These are phyloP conservation scores for Drosophila ercepeae DNA, from an alignment of 1,140 invertebrate genomes.

Conservation along the genomic window DNA sequence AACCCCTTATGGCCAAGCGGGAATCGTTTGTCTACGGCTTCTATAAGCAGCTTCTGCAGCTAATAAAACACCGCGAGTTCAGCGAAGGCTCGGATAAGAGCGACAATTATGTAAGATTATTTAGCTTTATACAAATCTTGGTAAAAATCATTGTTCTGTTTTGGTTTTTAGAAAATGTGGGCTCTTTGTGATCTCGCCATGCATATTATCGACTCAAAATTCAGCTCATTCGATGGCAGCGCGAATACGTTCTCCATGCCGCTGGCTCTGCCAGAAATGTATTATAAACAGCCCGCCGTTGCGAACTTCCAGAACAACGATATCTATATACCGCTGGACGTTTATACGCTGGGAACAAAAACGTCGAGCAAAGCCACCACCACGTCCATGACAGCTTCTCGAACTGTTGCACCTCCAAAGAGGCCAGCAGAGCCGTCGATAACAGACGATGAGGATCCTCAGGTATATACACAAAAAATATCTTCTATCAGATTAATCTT, in stretches of 20 bases:
- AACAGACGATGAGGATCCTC: constrained; percentile 59
- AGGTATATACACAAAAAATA: constrained; percentile 18
- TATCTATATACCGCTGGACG: constrained; percentile 77
- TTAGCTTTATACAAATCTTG: neutral
- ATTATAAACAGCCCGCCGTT: constrained; percentile 68
- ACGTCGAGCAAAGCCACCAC: constrained; percentile 39
- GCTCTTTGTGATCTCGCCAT: constrained; percentile 97
- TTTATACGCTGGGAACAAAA: constrained; percentile 64
- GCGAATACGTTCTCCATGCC: constrained; percentile 70
- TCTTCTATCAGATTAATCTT: neutral
- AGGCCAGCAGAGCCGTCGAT: constrained; percentile 52
- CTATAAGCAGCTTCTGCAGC: constrained; percentile 96
- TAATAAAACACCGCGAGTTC: constrained; percentile 96
- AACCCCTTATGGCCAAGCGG: constrained; percentile 95
- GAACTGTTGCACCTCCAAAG: constrained; percentile 42
- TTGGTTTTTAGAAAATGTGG: constrained; percentile 94
- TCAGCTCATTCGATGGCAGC: constrained; percentile 65
- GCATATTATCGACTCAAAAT: constrained; percentile 89
- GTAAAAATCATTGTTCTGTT: neutral
- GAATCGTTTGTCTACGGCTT: constrained; percentile 98
- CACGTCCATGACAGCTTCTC: constrained; percentile 30
- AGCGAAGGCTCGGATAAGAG: constrained; percentile 86
- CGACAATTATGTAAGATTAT: constrained; percentile 83
- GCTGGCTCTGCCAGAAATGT: constrained; percentile 77
- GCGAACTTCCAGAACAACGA: constrained; percentile 72